Base-by-base conservation (phyloP, 2,113 vertebrate species). In the Conger conger region DNA sequence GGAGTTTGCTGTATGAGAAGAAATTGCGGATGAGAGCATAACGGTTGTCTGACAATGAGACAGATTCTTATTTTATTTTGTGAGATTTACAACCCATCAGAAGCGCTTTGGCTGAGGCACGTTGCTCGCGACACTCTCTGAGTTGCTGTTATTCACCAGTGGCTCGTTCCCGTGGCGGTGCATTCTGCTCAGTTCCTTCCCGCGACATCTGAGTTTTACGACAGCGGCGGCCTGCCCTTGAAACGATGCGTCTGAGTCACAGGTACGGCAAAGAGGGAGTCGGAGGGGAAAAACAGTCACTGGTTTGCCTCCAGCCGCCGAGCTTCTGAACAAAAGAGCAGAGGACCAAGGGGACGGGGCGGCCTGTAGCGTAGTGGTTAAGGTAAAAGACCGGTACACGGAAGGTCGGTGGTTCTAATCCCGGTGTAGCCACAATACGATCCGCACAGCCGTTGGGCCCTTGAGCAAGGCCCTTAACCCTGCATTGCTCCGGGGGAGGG, bases 201-300 rank as follows among this genome's bases (percentile, higher is more conserved):
- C 33, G 42, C 76, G 36, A 84, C 68, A 57, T 80, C 79, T 40
- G 36, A 45, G 53, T 83, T 84, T 84, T 81, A 80, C 57, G 54
- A 82, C 53, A 38, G 36, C 83, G 80, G 45, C 1, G 79, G 45
- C 42, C 38, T 79, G 86, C 87, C 86, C 86, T 86, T 87, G 85
- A 53, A 82, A 79, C 37, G n/a, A 27, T 68, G 36, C 80, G 20
- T 84, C 38, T 80, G 83, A 88, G 17, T 85, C 81, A 83, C 78
- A 83, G 86, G 68, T 87, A 81, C 50, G 35, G 42, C 18, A 9
- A 38, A 60, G 81, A 45, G 5, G 53, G 40, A 33, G 63, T 16
- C 3, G 54, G 3, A 57, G 15, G 15, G 17, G 17, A 57, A 17
- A 57, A 57, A 16, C 42, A 35, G n/a, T 57, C 78, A 57, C 60